Conservation (phyloP, 2,888 invertebrate species). For the Serripes groenlandicus region DNA sequence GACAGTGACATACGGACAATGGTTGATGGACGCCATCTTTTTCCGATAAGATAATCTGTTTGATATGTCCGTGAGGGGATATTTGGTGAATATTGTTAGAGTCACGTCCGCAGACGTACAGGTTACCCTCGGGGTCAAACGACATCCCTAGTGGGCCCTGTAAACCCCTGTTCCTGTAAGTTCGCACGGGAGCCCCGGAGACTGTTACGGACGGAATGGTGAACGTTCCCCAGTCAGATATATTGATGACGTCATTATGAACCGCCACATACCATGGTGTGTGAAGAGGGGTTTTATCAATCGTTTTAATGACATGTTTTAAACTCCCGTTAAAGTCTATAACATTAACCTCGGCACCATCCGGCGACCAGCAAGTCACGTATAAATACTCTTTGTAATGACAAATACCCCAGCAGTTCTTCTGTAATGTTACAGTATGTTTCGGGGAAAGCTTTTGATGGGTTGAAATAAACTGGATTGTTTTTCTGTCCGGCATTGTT, state of each 20-base stretch:
- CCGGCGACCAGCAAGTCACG: constrained; percentile 63
- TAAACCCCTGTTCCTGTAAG: constrained; percentile 46
- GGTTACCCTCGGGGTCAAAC: constrained; percentile 54
- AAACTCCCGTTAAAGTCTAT: constrained; percentile 41
- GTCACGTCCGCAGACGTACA: constrained; percentile 57
- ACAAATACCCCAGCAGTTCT: constrained; percentile 64
- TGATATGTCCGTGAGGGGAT: constrained; percentile 27
- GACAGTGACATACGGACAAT: constrained; percentile 48
- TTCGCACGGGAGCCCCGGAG: constrained; percentile 26
- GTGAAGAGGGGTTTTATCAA: constrained; percentile 42
- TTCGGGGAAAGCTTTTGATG: constrained; percentile 41
- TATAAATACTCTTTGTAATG: constrained; percentile 32
- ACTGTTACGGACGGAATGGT: constrained; percentile 36
- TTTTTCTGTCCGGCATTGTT: constrained; percentile 57
- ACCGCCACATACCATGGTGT: constrained; percentile 60
- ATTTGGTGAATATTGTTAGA: constrained; percentile 65
- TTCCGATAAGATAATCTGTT: constrained; percentile 51
- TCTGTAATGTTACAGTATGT: constrained; percentile 36
- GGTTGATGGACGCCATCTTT: constrained; percentile 59
- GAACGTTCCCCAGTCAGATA: constrained; percentile 66
- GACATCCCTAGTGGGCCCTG: constrained; percentile 54
- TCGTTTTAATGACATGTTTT: constrained; percentile 36
- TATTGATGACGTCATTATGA: constrained; percentile 43
- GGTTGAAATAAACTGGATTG: constrained; percentile 52
- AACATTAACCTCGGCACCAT: constrained; percentile 47